Evolutionary conservation across 1,140 invertebrate species (phyloP).

Genomic region (Camponotus floridanus): DNA sequence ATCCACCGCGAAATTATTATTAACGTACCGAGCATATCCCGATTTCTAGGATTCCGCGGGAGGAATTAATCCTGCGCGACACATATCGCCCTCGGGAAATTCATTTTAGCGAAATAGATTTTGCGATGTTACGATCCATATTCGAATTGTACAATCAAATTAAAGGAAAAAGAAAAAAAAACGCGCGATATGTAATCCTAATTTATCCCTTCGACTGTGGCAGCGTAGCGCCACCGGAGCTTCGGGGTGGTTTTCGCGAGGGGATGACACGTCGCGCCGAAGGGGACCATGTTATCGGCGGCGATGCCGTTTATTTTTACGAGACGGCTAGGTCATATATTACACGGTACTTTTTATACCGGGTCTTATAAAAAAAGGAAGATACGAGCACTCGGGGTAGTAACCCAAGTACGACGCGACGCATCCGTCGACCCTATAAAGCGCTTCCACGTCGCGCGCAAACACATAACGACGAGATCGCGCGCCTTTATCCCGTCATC

Average conservation of each 20-base stretch:
- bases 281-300: constrained; percentile 69
- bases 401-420: constrained; percentile 42
- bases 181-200: constrained; percentile 29
- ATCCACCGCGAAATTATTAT: constrained; percentile 26
- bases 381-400: constrained; percentile 20
- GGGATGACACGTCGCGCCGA: constrained; percentile 49
- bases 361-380: constrained; percentile 60
- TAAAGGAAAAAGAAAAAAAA: constrained; percentile 17
- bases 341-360: constrained; percentile 61
- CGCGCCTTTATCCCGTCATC: constrained; percentile 61
- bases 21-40: constrained; percentile 3
- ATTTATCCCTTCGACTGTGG: constrained; percentile 49
- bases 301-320: constrained; percentile 70
- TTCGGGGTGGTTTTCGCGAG: constrained; percentile 53
- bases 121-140: neutral
- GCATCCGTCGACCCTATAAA: constrained; percentile 57
- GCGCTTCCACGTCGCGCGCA: constrained; percentile 31
- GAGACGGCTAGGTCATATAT: constrained; percentile 66
- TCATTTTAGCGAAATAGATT: neutral
- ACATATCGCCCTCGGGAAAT: neutral
- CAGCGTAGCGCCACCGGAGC: constrained; percentile 10
- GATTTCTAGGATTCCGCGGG: neutral
- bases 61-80: neutral
- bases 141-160: constrained; percentile 35
- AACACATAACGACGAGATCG: constrained; percentile 50